Evolutionary conservation across 2,888 invertebrate genomes (phyloP), one percentile per base, ranked within the genome.

Genomic region (Siphonodentalium dalli): DNA sequence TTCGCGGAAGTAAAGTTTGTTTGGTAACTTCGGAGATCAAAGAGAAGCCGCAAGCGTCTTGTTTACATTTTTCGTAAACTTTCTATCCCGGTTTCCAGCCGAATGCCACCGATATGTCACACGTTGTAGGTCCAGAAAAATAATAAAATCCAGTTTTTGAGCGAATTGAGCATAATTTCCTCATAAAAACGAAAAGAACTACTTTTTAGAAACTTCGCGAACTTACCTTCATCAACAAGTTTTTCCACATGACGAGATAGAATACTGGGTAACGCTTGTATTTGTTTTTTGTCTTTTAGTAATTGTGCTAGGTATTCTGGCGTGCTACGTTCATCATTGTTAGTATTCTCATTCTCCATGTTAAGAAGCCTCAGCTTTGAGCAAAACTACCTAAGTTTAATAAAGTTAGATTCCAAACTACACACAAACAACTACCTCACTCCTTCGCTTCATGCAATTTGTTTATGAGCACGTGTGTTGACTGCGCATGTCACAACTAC

Each of bases 271-370:
- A 99, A 96, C 83, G 97, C 97, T 82, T 95, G 94, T 84, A 99
- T 88, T 87, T 98, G 97, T 87, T 98, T 98, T 87, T 97, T 93
- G 89, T 99, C 99, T 89, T 99, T 99, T 84, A 99, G 89, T 87
- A 99, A 89, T 87, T 99, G 98, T 84, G 98, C 96, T 88, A 99
- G 88, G 87, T 99, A 99, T 87, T 99, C 98, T 86, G 98, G 78
- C 52, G 74, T 77, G 64, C 71, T 75, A 67, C 75, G 75, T 39
- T 75, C 75, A 58, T 75, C 75, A 68, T 70, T 74, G 68, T 75
- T 74, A 72, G 72, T 71, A n/a, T n/a, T n/a, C 69, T 77, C 77
- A 68, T 75, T 76, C 64, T 75, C 78, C 78, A 78, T 78, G 71
- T 73, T 76, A 71, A 56, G 29, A 35, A 42, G 42, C 43, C 33